A percentile compares a stretch with the other conserved stretches of the same genome.
phyloP scores from a whole-genome alignment of 2,797 vertebrate species.

The Microcaecilia unicolor region DNA sequence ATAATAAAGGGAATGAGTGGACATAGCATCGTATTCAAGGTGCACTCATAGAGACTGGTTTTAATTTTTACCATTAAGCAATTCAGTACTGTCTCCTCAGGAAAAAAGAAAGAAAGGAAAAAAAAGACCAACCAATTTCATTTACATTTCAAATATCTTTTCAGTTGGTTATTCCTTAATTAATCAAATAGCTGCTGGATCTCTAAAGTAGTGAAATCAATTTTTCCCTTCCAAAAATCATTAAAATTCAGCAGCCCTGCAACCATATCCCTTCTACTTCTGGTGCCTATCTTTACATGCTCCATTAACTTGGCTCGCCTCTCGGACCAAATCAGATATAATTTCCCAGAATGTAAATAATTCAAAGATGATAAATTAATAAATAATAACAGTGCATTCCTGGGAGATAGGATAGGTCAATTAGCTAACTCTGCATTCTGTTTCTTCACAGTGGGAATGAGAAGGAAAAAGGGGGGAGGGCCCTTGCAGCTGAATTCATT shows the following conservation, averaged over 20 bases:
- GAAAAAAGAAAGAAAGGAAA: conserved; percentile 64
- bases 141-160: conserved; percentile 74
- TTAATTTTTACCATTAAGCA: conserved; percentile 52
- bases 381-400: conserved; percentile 93
- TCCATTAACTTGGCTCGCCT: conserved; percentile 79
- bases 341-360: conserved; percentile 86
- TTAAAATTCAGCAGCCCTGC: conserved; percentile 67
- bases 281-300: conserved; percentile 60
- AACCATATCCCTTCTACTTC: conserved; percentile 60
- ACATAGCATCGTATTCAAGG: no score
- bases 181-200: conserved; percentile 72
- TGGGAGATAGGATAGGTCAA: conserved; percentile 84
- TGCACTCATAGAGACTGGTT: conserved; percentile 22
- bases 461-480: no score
- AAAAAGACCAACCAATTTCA: conserved; percentile 55
- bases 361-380: conserved; percentile 98
- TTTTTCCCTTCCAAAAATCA: conserved; percentile 69
- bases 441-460: conserved; percentile 67
- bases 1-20: no score
- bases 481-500: conserved; percentile 55
- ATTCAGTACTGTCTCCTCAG: conserved; percentile 40
- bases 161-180: conserved; percentile 66
- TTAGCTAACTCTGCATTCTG: conserved; percentile 81
- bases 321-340: conserved; percentile 70
- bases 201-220: conserved; percentile 75